Evolutionary conservation across 2,113 vertebrate genomes (phyloP), one percentile per base, ranked within the genome.

Genomic region (Phyllostomus discolor): DNA sequence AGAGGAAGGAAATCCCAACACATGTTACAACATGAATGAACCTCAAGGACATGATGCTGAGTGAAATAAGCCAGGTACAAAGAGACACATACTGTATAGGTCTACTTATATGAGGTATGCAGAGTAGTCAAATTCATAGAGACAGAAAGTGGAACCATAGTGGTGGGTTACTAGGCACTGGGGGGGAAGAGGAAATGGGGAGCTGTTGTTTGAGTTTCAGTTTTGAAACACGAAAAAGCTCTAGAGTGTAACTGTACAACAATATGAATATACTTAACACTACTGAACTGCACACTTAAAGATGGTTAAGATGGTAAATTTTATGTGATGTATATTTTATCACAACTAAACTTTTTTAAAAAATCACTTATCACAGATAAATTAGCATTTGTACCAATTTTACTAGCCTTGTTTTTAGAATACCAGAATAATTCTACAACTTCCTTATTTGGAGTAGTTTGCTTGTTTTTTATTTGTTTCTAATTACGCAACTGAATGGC

Each of bases 371-470:
- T 73, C 91, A 84, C 33, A 76, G 22, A 59, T 80, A 41, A 82
- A 12, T 79, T 93, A 33, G n/a, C 62, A 66, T 92, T 54, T 90
- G 38, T 33, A 20, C 10, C 66, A 59, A 24, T 82, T 79, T 93
- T 79, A 41, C 38, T 54, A 46, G 19, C 14, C 20, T 91, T 46
- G 4, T 57, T 95, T 95, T 95, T 92, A 64, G 83, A 70, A 48
- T 35, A 80, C 11, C 19, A 84, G 15, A 81, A 78, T 87, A 91
- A 70, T 66, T 94, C 41, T 41, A 86, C 31, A 66, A 5, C 26
- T 94, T 90, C 52, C n/a, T 87, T 79, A 87, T 54, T 95, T 95
- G 92, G 35, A 69, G n/a, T 1, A 89, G 43, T 79, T 83, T 93
- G 26, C 52, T 95, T 95, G 2, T 84, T 94, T 81, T 78, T 50